Conservation (phyloP, 2,113 vertebrate genomes). For the Bombycilla garrulus region DNA sequence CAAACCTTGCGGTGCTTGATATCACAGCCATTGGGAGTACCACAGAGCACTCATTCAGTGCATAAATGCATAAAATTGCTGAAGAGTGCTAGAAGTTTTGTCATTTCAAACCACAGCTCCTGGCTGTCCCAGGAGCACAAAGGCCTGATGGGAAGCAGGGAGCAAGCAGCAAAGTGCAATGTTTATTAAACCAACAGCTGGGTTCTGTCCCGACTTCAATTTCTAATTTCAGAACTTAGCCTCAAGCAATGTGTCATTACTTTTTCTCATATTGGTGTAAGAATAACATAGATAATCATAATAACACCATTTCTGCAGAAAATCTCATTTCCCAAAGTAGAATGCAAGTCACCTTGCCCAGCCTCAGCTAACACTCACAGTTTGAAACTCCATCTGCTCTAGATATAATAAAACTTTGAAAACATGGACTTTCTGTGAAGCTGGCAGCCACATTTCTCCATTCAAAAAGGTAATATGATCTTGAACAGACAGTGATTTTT, state of each 20-base stretch:
- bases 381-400: neutral
- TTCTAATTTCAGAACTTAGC: constrained; percentile 7
- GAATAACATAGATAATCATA: neutral
- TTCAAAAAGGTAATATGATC: neutral
- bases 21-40: neutral
- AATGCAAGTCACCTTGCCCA: neutral
- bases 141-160: neutral
- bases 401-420: neutral
- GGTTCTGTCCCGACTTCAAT: neutral
- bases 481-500: neutral
- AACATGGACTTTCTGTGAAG: neutral
- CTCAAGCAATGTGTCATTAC: neutral
- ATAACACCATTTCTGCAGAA: neutral
- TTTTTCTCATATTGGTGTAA: neutral
- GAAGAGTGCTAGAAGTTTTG: neutral
- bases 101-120: neutral
- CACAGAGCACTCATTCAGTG: neutral
- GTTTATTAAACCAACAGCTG: neutral
- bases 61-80: neutral
- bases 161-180: neutral
- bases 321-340: constrained; percentile 1
- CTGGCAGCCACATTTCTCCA: neutral
- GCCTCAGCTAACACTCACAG: accelerated
- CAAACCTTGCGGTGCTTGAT: neutral
- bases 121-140: neutral